A percentile compares a stretch with the other conserved stretches of the same genome.
Conservation (phyloP, 2,797 vertebrate genomes). For the Gymnoscopelus microlampas region DNA sequence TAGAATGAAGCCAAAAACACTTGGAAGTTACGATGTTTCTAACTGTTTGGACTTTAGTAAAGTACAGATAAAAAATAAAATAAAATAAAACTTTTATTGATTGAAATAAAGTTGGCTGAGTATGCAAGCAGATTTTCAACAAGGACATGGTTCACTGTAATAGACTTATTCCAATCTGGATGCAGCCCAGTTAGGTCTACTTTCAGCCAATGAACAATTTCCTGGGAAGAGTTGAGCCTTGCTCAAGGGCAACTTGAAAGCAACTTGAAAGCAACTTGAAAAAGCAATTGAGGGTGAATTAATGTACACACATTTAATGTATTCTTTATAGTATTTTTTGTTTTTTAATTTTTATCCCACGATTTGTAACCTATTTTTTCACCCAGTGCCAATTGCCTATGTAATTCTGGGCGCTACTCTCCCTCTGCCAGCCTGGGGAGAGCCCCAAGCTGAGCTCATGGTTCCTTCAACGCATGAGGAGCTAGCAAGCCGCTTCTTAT, state of each 20-base stretch:
- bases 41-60: conserved; percentile 25
- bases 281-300: too few species aligned
- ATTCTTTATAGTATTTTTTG: too few species aligned
- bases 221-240: background rate
- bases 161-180: background rate
- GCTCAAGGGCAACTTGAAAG: background rate
- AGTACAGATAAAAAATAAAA: conserved; percentile 15
- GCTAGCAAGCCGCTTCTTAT: too few species aligned
- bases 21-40: conserved; percentile 36
- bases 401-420: too few species aligned
- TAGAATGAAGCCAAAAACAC: conserved; percentile 13
- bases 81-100: conserved; percentile 1
- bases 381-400: too few species aligned
- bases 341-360: too few species aligned
- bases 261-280: too few species aligned
- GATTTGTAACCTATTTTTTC: too few species aligned
- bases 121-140: conserved; percentile 25
- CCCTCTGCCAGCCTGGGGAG: too few species aligned
- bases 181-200: conserved; percentile 5
- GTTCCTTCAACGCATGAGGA: too few species aligned
- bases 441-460: too few species aligned
- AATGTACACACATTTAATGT: too few species aligned
- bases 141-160: conserved; percentile 21
- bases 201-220: background rate
- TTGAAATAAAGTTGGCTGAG: conserved; percentile 36